These are phyloP conservation scores for Nesoenas mayeri DNA, from an alignment of 2,113 vertebrate genomes.

Conservation along the genomic window DNA sequence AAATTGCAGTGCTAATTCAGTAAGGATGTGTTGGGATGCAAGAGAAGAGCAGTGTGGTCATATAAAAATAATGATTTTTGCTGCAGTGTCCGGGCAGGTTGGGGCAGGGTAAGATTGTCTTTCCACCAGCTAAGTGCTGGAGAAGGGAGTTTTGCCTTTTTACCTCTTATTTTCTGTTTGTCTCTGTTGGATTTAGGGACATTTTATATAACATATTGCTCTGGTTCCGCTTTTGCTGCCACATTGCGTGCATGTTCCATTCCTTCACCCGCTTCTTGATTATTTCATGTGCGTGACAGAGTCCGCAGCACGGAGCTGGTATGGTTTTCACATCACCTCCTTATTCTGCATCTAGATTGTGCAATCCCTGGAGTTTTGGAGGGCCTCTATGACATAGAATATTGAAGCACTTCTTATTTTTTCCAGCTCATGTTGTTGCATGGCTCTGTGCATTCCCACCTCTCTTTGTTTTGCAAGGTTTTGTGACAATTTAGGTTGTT, in stretches of 20 bases:
- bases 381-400: neutral
- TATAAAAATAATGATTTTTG: neutral
- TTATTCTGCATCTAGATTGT: accelerated
- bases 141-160: neutral
- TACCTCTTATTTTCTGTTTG: no score
- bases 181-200: neutral
- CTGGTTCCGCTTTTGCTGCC: neutral
- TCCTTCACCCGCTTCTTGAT: neutral
- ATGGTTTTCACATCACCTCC: neutral
- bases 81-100: neutral
- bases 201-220: neutral
- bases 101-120: neutral
- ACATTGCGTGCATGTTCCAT: accelerated
- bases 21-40: neutral
- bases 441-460: neutral
- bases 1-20: neutral
- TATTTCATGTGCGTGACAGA: neutral
- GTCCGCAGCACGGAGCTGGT: accelerated
- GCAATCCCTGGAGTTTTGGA: neutral
- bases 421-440: accelerated
- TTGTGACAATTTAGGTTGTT: neutral
- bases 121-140: neutral
- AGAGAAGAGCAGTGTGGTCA: accelerated
- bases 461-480: neutral
- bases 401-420: neutral